A percentile compares a stretch with the other conserved stretches of the same genome.
Conservation (phyloP, 2,888 invertebrate species). For the Homarus gammarus region DNA sequence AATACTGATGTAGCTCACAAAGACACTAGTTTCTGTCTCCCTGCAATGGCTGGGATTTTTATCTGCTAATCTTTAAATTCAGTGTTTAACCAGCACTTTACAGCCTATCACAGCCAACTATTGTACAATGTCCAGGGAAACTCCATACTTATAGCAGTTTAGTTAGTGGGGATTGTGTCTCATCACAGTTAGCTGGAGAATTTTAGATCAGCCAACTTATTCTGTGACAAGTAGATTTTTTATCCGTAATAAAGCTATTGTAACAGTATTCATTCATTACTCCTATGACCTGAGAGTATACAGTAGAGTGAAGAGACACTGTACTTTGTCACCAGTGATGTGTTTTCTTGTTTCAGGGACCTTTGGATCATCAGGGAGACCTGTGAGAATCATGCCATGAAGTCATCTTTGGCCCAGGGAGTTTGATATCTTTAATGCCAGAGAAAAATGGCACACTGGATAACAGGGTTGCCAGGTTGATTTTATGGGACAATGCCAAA, state of each 20-base stretch:
- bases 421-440: too few relatives aligned
- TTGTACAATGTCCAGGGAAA: constrained; percentile 43
- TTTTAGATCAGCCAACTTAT: constrained; percentile 3
- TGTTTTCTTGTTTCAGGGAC: too few relatives aligned
- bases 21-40: neutral
- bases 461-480: too few relatives aligned
- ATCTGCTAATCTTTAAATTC: neutral
- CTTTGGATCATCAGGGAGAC: too few relatives aligned
- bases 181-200: constrained; percentile 18
- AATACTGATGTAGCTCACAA: neutral
- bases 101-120: constrained; percentile 27
- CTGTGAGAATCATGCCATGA: too few relatives aligned
- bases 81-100: constrained; percentile 3
- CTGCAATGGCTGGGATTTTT: neutral
- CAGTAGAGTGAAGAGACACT: too few relatives aligned
- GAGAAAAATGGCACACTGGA: too few relatives aligned
- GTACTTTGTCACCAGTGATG: too few relatives aligned
- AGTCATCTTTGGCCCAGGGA: too few relatives aligned
- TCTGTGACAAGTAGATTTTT: constrained; percentile 36
- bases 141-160: constrained; percentile 19
- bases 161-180: constrained; percentile 26
- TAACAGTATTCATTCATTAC: neutral
- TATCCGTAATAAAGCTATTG: constrained; percentile 36
- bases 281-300: too few relatives aligned
- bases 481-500: too few relatives aligned